Evolutionary conservation across 2,113 vertebrate genomes (phyloP), one percentile per base, ranked within the genome.

Genomic region (Shinisaurus crocodilurus): DNA sequence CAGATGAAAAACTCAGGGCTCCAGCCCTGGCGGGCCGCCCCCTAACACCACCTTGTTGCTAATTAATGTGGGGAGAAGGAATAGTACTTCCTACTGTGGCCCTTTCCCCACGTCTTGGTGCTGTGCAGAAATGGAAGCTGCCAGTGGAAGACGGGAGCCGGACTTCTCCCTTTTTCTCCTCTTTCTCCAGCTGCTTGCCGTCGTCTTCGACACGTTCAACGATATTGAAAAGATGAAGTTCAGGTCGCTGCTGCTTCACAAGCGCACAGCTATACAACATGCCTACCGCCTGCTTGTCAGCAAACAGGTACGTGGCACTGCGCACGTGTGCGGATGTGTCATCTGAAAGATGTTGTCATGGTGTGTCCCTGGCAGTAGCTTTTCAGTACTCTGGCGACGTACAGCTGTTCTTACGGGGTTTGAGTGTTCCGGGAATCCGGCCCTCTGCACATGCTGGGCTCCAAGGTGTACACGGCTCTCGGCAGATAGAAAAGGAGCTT

Each of bases 211-310:
- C 95, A 99, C 99, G 1, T 99, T 99, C 95, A 99, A 98, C 13
- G 99, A 98, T 65, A 98, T 99, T 0, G 99, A 99, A 96, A 99
- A 99, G 96, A 99, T 96, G 98, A 99, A 99, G 96, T 99, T 99
- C 92, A 99, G 99, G 96, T 99, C 99, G 12, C 95, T 99, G 92
- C 96, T 99, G 93, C 97, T 99, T 92, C 99, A 99, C 95, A 99
- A 99, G 92, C 98, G 98, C 85, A 98, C 98, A 0, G 99, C 99
- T 83, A 97, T 99, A 4, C 98, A 99, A 93, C 98, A 99, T 0
- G 98, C 99, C 48, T 99, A 98, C 92, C 97, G 96, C 91, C 96
- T 99, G 90, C 97, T 99, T 23, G 90, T 98, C 85, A 98, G 98
- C 96, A 98, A 97, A 6, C 98, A 97, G 98, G 99, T 99, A 96